phyloP scores from a whole-genome alignment of 2,113 vertebrate genomes.

The Catagonus wagneri region DNA sequence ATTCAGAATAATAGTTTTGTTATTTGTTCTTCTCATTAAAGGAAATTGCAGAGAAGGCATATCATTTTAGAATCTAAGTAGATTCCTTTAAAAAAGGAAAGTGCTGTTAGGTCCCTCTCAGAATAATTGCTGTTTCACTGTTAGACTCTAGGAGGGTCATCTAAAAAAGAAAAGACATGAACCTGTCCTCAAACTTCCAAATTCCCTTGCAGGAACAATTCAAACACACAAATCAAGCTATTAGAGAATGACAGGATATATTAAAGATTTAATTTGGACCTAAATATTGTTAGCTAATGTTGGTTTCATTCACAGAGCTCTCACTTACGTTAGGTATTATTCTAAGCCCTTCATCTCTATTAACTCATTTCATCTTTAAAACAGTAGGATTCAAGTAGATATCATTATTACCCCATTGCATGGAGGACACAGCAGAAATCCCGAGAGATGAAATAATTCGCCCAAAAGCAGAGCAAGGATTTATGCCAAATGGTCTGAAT shows the following conservation, averaged over 20 bases:
- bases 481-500: background rate
- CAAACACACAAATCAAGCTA: constrained; percentile 44
- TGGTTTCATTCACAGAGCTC: background rate
- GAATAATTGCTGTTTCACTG: background rate
- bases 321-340: background rate
- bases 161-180: background rate
- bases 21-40: constrained; percentile 21
- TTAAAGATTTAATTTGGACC: background rate
- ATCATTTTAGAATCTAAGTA: background rate
- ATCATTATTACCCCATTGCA: background rate
- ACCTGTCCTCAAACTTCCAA: background rate
- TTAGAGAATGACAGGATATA: background rate
- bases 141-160: background rate
- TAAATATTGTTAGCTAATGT: constrained; percentile 4
- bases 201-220: background rate
- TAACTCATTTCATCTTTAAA: background rate
- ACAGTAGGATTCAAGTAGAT: background rate
- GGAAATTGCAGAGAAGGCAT: background rate
- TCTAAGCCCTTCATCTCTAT: background rate
- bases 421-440: background rate
- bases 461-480: background rate
- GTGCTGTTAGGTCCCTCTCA: background rate
- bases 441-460: background rate
- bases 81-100: background rate
- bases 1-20: constrained; percentile 10